Conservation (phyloP, 35 echinoderm and acorn worm genomes). For the Eucidaris tribuloides region DNA sequence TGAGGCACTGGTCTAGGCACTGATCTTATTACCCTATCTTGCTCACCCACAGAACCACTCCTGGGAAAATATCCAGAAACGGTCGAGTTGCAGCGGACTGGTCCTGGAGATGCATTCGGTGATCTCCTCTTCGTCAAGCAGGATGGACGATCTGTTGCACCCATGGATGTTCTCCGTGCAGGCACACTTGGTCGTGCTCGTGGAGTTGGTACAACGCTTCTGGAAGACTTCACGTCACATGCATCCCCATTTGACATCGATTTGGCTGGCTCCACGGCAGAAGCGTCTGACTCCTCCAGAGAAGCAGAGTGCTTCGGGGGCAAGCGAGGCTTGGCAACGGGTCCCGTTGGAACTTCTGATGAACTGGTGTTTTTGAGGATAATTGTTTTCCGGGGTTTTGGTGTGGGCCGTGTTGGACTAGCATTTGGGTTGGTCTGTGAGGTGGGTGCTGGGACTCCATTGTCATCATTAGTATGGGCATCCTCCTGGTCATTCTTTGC, state of each 20-base stretch:
- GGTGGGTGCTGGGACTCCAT: neutral
- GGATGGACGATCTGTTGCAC: neutral
- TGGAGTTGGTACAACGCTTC: neutral
- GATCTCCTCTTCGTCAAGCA: too few relatives aligned
- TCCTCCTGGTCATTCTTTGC: too few relatives aligned
- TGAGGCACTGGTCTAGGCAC: too few relatives aligned
- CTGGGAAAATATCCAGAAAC: neutral
- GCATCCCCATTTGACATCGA: neutral
- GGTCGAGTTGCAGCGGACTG: neutral
- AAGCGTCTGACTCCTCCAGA: neutral
- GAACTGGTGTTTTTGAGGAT: neutral
- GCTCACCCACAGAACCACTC: neutral
- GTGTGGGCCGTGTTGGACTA: neutral
- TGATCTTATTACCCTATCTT: too few relatives aligned
- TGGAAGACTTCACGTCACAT: neutral
- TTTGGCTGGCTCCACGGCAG: neutral
- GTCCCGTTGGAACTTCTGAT: neutral
- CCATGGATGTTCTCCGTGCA: neutral
- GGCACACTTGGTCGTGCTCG: neutral
- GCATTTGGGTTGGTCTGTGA: neutral
- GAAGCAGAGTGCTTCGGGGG: neutral
- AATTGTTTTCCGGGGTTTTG: slow-evolving; percentile 15
- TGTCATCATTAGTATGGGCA: neutral
- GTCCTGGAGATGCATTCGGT: neutral
- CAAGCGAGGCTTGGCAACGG: neutral